These are phyloP conservation scores for Orchesella flavescens DNA, from an alignment of 2,888 invertebrate species.

Conservation along the genomic window DNA sequence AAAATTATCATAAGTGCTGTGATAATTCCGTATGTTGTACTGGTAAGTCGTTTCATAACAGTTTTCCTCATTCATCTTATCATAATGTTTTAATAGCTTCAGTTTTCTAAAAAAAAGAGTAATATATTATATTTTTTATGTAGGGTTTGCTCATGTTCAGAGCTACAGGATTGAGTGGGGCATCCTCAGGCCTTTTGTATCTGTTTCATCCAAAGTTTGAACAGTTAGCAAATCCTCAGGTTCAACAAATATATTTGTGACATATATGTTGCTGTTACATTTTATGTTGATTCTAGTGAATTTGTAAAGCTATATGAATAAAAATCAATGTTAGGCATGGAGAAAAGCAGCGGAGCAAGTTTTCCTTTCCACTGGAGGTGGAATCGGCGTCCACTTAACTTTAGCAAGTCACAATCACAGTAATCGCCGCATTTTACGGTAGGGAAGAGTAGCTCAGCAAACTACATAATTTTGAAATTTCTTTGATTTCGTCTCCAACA, in stretches of 20 bases:
- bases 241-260: background rate
- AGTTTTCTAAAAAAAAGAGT: too few species aligned
- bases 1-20: slow-evolving; percentile 10
- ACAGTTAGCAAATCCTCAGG: background rate
- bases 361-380: slow-evolving; percentile 30
- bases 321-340: slow-evolving; percentile 23
- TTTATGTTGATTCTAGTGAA: background rate
- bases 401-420: slow-evolving; percentile 24
- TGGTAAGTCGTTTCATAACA: slow-evolving; percentile 19
- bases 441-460: background rate
- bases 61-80: background rate
- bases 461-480: background rate
- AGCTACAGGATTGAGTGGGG: slow-evolving; percentile 29
- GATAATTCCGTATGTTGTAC: slow-evolving; percentile 5
- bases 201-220: slow-evolving; percentile 27
- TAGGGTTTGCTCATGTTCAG: slow-evolving; percentile 37
- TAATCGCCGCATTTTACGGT: slow-evolving; percentile 3
- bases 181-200: slow-evolving; percentile 5
- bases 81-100: background rate
- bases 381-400: slow-evolving; percentile 34
- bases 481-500: too few species aligned
- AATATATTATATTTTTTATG: too few species aligned
- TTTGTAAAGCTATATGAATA: background rate
- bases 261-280: background rate
- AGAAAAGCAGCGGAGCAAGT: slow-evolving; percentile 42